These are phyloP conservation scores for Papilio protenor DNA, from an alignment of 2,888 invertebrate species.

Conservation along the genomic window DNA sequence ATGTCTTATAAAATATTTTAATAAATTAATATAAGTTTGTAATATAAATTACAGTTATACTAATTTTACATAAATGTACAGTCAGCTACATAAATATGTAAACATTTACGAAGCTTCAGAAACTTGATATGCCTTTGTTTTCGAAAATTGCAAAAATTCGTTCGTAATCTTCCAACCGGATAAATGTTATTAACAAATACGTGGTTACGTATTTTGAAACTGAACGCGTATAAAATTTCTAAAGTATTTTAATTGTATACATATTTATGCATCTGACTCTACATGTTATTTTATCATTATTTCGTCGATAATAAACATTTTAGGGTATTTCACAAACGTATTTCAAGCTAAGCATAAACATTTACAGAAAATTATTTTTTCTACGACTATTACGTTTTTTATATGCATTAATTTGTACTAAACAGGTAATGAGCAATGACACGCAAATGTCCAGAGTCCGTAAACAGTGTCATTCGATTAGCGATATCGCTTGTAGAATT, in stretches of 20 bases:
- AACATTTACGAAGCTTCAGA: too few species aligned
- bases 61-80: background rate
- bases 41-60: background rate
- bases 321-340: background rate
- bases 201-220: too few species aligned
- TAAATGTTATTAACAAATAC: too few species aligned
- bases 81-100: too few species aligned
- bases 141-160: too few species aligned
- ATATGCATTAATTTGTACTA: slow-evolving; percentile 71
- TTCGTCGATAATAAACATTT: background rate
- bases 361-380: background rate
- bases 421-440: slow-evolving; percentile 78
- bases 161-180: too few species aligned
- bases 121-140: too few species aligned
- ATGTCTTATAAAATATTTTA: background rate
- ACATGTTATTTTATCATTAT: background rate
- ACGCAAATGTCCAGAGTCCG: slow-evolving; percentile 31
- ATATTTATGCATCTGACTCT: too few species aligned
- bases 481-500: too few species aligned
- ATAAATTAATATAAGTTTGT: background rate
- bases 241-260: too few species aligned
- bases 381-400: slow-evolving; percentile 8
- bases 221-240: too few species aligned
- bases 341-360: slow-evolving; percentile 22
- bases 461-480: background rate